These are phyloP conservation scores for Pangasius larnaudii DNA, from an alignment of 2,797 vertebrate species.

Conservation along the genomic window DNA sequence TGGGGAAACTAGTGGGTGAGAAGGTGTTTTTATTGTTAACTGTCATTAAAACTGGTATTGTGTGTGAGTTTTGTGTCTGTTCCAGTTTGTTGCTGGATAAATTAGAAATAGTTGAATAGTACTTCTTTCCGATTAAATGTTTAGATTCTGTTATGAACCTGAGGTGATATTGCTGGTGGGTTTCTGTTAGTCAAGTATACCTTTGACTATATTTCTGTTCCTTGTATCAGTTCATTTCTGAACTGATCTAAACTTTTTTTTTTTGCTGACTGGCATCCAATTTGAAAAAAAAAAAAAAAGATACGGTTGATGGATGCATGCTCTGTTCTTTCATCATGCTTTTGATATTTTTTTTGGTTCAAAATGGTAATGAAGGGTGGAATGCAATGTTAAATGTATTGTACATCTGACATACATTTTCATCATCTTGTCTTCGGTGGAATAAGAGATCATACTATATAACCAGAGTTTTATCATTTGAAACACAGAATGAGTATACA, in stretches of 20 bases:
- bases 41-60: neutral
- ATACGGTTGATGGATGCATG: neutral
- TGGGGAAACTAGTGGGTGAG: constrained; percentile 1
- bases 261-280: constrained; percentile 75
- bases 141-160: constrained; percentile 8
- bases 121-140: neutral
- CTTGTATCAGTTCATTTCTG: neutral
- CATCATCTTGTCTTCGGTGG: neutral
- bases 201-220: constrained; percentile 16
- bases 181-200: constrained; percentile 19
- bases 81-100: neutral
- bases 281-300: neutral
- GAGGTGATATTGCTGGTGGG: neutral
- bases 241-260: constrained; percentile 45
- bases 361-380: neutral
- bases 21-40: neutral
- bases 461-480: neutral
- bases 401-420: neutral
- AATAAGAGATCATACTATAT: neutral
- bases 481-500: neutral
- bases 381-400: neutral
- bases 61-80: neutral
- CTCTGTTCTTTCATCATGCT: neutral
- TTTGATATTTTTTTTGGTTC: neutral
- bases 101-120: neutral